Conservation (phyloP, 2,888 invertebrate species). For the Augiades crinisus region DNA sequence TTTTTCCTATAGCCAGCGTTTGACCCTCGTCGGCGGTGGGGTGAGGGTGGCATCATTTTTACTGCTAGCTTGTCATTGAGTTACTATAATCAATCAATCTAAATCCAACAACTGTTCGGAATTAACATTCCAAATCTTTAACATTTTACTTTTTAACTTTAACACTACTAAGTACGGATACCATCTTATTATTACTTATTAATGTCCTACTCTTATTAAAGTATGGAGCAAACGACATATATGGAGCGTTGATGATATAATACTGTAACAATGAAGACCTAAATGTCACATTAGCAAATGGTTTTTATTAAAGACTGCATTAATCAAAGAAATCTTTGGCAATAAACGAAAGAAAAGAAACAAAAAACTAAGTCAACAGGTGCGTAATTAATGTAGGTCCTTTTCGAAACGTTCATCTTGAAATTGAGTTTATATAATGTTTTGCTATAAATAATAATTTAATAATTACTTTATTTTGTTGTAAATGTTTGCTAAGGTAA, state of each 20-base stretch:
- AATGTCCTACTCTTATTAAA: no score
- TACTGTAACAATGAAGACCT: no score
- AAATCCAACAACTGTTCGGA: slow-evolving; percentile 5
- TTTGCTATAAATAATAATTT: slow-evolving; percentile 1
- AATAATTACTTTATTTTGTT: slow-evolving; percentile 2
- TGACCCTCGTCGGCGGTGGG: slow-evolving; percentile 26
- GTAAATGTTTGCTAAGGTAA: slow-evolving; percentile 2
- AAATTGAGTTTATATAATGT: neutral
- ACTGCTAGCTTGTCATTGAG: slow-evolving; percentile 14
- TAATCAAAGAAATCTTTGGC: neutral
- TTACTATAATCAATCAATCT: slow-evolving; percentile 22
- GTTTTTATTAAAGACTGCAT: neutral
- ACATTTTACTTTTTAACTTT: neutral
- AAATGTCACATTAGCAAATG: neutral
- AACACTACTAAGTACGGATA: no score
- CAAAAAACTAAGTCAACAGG: slow-evolving; percentile 3
- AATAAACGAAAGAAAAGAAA: neutral
- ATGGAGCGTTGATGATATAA: no score
- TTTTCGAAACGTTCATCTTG: slow-evolving; percentile 3
- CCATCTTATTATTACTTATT: no score
- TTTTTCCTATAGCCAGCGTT: slow-evolving; percentile 21
- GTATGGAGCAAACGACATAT: no score
- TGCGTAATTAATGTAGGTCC: neutral
- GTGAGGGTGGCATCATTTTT: slow-evolving; percentile 14
- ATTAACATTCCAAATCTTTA: neutral